Base-by-base conservation (phyloP, 2,888 invertebrate species). In the Leptinotarsa peninsularis region DNA sequence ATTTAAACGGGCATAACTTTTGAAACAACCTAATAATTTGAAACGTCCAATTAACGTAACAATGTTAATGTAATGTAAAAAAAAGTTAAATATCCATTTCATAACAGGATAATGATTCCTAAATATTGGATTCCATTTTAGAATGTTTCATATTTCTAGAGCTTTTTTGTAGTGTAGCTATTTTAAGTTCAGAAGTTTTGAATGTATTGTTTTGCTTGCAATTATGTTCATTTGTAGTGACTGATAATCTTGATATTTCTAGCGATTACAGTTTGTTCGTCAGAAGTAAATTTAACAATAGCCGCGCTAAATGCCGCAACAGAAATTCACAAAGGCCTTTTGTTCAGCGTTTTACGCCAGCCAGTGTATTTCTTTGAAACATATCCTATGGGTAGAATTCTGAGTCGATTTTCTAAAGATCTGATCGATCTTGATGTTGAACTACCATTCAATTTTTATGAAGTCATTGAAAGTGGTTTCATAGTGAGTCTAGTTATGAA, bases 281-380 rank as follows among this genome's bases (percentile, higher is more conserved):
- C 90, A 82, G 90, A 91, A 85, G 86, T 92, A 84, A 85, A 89
- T 83, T 84, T 92, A 85, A 91, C 91, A 83, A 85, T 90, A 83
- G 92, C 92, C 84, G 89, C 91, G 77, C 86, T 93, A 82, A 88
- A 89, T 80, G 93, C 93, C 74, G 91, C 93, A 76, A 88, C 87
- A 82, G 86, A 86, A 81, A 89, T 94, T 81, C 94, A 94, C 86
- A 88, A 89, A 82, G 83, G 84, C 78, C 88, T 93, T 82, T 87
- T 94, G 80, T 81, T 85, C 71, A 89, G 89, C 82, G 88, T 93
- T 80, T 88, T 94, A 72, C 90, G 90, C 82, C 91, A 90, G 83
- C 93, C 93, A 76, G 91, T 92, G 89, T 90, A 90, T 80, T 94
- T 94, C 89, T 94, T 94, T 88, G 93, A 94, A 87, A 89, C 91